Evolutionary conservation across 2,888 invertebrate genomes (phyloP), one percentile per base, ranked within the genome.

Genomic region (Scaeva pyrastri): DNA sequence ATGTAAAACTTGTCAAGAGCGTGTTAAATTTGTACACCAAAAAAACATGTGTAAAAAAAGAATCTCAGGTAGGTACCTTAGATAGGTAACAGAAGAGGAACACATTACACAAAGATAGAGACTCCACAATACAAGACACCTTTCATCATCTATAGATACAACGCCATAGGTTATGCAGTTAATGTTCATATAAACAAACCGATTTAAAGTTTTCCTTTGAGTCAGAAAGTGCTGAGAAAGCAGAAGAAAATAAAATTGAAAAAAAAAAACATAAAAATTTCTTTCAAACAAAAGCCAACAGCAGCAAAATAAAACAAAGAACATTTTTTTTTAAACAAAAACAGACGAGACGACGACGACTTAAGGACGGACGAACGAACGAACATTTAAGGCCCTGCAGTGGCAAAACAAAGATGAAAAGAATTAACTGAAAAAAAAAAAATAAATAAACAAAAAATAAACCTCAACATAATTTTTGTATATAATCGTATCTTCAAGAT

Each of bases 151-250:
- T n/a, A n/a, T n/a, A n/a, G n/a, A n/a, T 66, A 5, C 52, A 31
- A 60, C 43, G 43, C 66, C 48, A 55, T 78, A 41, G 56, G 73
- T 79, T 52, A 74, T 64, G 79, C 64, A 58, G 62, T 58, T 79
- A 58, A 79, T 68, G 41, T 43, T 39, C 48, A 48, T 84, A 79
- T 84, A 79, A 84, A 84, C 84, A 79, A 84, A 71, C 62, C 41
- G 66, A 84, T 75, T 79, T 70, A 23, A 71, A 70, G 56, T 75
- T 84, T 60, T 75, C 75, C 74, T 74, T 75, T 75, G 78, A 58
- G 41, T 8, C 5, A 31, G 8, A 31, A 8, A 31, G 31, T 31
- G 31, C 14, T 60, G 19, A 19, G 21, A 21, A 7, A n/a, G 21
- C 16, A 16, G 8, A 12, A 60, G 48, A 55, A 64, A 62, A 70